These are phyloP conservation scores for Malacosoma neustria DNA, from an alignment of 2,888 invertebrate genomes.

Conservation along the genomic window DNA sequence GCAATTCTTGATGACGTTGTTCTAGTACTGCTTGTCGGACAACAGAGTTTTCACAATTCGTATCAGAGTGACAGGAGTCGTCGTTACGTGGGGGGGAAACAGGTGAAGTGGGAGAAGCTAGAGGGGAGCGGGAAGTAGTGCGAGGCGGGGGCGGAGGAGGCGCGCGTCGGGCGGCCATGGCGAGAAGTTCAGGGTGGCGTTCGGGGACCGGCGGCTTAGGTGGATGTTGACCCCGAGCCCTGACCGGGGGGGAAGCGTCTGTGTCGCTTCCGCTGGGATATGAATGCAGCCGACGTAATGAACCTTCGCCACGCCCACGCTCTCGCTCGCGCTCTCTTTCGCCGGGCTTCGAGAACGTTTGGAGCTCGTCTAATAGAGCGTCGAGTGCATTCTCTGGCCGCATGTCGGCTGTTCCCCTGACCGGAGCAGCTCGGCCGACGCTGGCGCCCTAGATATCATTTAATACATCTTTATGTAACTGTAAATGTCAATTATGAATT, in stretches of 20 bases:
- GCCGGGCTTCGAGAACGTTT: constrained; percentile 87
- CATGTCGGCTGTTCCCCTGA: constrained; percentile 44
- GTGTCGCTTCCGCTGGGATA: constrained; percentile 91
- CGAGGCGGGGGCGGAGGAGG: constrained; percentile 94
- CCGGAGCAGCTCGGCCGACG: constrained; percentile 39
- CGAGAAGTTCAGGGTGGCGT: constrained; percentile 84
- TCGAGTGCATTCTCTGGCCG: constrained; percentile 97
- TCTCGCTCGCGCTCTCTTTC: constrained; percentile 32
- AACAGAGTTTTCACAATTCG: constrained; percentile 44
- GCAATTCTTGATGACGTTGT: constrained; percentile 89
- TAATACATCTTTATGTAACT: background rate
- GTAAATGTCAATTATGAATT: constrained; percentile 34
- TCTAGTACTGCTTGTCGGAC: constrained; percentile 84
- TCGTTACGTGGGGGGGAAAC: constrained; percentile 74
- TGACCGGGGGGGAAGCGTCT: constrained; percentile 84
- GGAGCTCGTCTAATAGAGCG: constrained; percentile 95
- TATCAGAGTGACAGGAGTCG: constrained; percentile 36
- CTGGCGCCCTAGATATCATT: constrained; percentile 61
- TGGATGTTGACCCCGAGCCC: constrained; percentile 72
- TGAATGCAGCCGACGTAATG: constrained; percentile 85
- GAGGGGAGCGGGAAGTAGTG: constrained; percentile 90
- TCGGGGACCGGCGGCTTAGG: constrained; percentile 89
- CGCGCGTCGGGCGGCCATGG: constrained; percentile 81
- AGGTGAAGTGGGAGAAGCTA: constrained; percentile 88
- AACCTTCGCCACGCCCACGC: constrained; percentile 57